phyloP scores from a whole-genome alignment of 2,797 vertebrate species.

The Cossypha heuglini region DNA sequence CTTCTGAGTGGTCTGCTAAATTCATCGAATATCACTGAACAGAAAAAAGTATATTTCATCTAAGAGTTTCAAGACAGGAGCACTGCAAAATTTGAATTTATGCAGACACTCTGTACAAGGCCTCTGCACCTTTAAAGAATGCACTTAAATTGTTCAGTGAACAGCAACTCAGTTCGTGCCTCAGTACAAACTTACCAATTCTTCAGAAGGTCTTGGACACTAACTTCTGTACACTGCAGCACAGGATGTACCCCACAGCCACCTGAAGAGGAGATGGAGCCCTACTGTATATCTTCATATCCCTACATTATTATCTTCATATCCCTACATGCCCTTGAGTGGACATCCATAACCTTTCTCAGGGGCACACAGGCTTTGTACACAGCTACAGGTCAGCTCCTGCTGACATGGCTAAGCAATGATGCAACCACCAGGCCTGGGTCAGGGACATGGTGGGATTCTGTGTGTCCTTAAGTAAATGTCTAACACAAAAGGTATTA shows the following conservation, averaged over 20 bases:
- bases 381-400: neutral
- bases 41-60: neutral
- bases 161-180: neutral
- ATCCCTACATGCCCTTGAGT: rapidly evolving
- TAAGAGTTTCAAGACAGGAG: neutral
- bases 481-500: neutral
- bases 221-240: neutral
- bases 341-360: neutral
- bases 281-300: rapidly evolving
- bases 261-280: neutral
- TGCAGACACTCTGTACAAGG: neutral
- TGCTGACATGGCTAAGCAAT: neutral
- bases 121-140: neutral
- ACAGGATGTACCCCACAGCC: neutral
- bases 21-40: neutral
- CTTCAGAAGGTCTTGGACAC: neutral
- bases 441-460: neutral
- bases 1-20: neutral
- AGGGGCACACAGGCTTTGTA: neutral
- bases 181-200: neutral
- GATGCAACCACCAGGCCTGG: neutral
- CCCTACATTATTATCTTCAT: neutral
- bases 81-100: neutral
- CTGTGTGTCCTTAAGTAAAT: neutral
- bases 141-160: neutral